These are phyloP conservation scores for Scyliorhinus canicula DNA, from an alignment of 2,797 vertebrate species.

Conservation along the genomic window DNA sequence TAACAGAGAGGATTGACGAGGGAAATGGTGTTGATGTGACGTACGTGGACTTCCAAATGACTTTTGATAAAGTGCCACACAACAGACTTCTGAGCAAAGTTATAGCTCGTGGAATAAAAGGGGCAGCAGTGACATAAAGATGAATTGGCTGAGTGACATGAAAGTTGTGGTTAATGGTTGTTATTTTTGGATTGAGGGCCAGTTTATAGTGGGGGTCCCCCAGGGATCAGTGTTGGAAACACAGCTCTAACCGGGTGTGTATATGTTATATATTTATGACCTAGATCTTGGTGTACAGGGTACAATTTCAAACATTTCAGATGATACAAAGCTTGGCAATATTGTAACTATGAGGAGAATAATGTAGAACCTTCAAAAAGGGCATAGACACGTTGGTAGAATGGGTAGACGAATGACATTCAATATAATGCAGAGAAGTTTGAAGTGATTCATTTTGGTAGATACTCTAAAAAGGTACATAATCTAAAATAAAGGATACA, in stretches of 20 bases:
- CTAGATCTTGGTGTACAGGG: not conserved
- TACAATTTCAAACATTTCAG: not conserved
- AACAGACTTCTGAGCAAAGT: not conserved
- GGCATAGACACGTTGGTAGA: not conserved
- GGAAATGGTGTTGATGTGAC: too few species aligned
- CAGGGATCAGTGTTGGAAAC: not conserved
- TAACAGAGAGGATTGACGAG: not conserved
- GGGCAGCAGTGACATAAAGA: not conserved
- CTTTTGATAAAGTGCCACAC: not conserved
- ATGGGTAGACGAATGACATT: too few species aligned
- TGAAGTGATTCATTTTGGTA: not conserved
- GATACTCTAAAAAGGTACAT: too few species aligned
- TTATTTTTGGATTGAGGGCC: too few species aligned
- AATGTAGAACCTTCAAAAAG: not conserved
- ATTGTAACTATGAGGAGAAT: not conserved
- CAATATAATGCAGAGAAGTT: not conserved
- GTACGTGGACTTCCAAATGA: not conserved
- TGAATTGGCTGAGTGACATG: not conserved
- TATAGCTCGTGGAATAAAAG: not conserved
- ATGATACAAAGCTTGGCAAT: not conserved
- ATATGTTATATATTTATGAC: too few species aligned
- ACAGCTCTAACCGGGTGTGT: not conserved
- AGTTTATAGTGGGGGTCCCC: not conserved
- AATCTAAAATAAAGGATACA: too few species aligned
- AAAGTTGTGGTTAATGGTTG: not conserved